phyloP scores from a whole-genome alignment of 2,113 vertebrate species.

The Indicator maculatus region DNA sequence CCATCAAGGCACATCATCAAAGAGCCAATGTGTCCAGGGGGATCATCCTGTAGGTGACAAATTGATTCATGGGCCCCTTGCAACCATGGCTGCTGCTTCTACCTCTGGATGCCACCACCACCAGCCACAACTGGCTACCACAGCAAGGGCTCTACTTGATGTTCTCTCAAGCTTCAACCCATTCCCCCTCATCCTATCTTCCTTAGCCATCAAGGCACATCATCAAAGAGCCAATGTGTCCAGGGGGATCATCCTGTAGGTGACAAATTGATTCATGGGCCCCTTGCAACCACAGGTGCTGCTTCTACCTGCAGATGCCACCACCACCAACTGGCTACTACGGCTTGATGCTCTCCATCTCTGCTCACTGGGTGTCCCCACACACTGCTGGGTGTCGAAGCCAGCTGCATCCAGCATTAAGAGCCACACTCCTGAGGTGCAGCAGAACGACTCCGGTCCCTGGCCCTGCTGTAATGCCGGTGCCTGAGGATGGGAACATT shows the following conservation, averaged over 20 bases:
- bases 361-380: not conserved
- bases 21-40: not conserved
- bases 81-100: not conserved
- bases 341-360: not conserved
- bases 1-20: not conserved
- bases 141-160: not conserved
- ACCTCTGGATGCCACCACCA: not conserved
- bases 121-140: rapidly evolving
- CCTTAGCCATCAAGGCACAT: not conserved
- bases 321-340: rapidly evolving
- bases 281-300: rapidly evolving
- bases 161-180: not conserved
- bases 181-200: not conserved
- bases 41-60: rapidly evolving
- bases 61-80: not conserved
- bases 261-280: not conserved
- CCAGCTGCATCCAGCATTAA: not conserved
- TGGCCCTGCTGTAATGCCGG: not conserved
- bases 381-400: rapidly evolving
- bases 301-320: not conserved
- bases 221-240: not conserved
- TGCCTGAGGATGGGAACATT: constrained; percentile 52
- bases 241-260: rapidly evolving
- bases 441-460: not conserved
- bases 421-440: not conserved